A percentile compares a stretch with the other conserved stretches of the same genome.
phyloP scores from a whole-genome alignment of 2,113 vertebrate species.

The Gymnocephalus cernua region DNA sequence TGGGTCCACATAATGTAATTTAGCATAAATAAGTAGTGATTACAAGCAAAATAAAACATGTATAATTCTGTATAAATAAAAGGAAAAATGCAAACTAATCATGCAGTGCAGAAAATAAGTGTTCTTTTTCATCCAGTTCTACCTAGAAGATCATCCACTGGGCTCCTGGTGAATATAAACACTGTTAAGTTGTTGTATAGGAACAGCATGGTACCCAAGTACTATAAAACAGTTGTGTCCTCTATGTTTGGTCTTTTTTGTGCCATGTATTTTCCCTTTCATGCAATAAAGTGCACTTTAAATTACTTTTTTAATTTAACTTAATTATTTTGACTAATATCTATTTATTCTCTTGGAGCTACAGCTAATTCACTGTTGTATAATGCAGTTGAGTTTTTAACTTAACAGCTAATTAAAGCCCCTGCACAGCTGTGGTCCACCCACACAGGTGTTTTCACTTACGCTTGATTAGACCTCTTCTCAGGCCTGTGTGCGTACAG shows the following conservation, averaged over 20 bases:
- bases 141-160: neutral
- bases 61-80: neutral
- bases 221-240: neutral
- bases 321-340: conserved; percentile 2
- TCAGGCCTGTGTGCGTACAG: neutral
- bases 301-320: neutral
- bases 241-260: neutral
- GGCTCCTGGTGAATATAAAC: conserved; percentile 4
- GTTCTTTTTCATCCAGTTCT: neutral
- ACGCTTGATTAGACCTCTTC: neutral
- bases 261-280: neutral
- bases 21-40: neutral
- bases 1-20: too few species aligned
- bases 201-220: neutral
- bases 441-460: neutral
- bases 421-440: neutral
- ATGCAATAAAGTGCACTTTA: conserved; percentile 68
- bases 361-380: neutral
- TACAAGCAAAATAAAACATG: neutral
- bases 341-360: too few species aligned
- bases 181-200: neutral
- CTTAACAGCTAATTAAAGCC: neutral
- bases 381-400: neutral
- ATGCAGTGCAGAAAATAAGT: neutral
- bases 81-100: neutral